Conservation (phyloP, 1,140 invertebrate genomes). For the Hypothenemus hampei region DNA sequence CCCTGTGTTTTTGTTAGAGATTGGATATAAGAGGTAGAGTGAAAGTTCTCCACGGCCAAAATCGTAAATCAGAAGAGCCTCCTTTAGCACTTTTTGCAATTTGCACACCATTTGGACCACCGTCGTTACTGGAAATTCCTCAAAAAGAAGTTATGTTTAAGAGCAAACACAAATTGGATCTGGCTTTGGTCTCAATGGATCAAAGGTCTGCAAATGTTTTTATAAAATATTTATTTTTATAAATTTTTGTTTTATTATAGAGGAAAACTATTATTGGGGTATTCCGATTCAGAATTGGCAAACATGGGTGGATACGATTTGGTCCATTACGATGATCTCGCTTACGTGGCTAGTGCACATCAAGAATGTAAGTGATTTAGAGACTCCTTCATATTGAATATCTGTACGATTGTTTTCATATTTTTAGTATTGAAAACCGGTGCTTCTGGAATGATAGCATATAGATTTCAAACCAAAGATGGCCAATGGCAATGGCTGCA, state of each 20-base stretch:
- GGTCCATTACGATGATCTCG: conserved; percentile 94
- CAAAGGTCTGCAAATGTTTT: conserved; percentile 60
- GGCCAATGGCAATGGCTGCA: conserved; percentile 97
- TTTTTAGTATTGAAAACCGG: conserved; percentile 94
- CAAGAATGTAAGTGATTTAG: conserved; percentile 86
- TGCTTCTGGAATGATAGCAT: conserved; percentile 96
- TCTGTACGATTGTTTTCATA: background rate
- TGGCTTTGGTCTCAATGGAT: conserved; percentile 95
- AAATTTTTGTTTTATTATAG: conserved; percentile 61
- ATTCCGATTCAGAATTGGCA: conserved; percentile 85
- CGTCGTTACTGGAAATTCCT: conserved; percentile 80
- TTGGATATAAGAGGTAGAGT: conserved; percentile 95
- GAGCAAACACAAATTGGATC: conserved; percentile 96
- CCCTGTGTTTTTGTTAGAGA: conserved; percentile 61
- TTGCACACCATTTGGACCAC: conserved; percentile 96
- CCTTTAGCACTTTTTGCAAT: conserved; percentile 92
- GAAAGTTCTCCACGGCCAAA: conserved; percentile 93
- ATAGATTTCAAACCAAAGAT: conserved; percentile 91
- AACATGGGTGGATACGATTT: conserved; percentile 94
- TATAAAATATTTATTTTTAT: conserved; percentile 6
- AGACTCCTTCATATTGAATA: too few relatives aligned
- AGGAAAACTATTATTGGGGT: conserved; percentile 91
- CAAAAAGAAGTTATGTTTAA: conserved; percentile 98
- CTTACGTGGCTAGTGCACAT: conserved; percentile 97
- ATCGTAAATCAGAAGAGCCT: conserved; percentile 88